These are phyloP conservation scores for Percina caprodes DNA, from an alignment of 2,113 vertebrate genomes.

Conservation along the genomic window DNA sequence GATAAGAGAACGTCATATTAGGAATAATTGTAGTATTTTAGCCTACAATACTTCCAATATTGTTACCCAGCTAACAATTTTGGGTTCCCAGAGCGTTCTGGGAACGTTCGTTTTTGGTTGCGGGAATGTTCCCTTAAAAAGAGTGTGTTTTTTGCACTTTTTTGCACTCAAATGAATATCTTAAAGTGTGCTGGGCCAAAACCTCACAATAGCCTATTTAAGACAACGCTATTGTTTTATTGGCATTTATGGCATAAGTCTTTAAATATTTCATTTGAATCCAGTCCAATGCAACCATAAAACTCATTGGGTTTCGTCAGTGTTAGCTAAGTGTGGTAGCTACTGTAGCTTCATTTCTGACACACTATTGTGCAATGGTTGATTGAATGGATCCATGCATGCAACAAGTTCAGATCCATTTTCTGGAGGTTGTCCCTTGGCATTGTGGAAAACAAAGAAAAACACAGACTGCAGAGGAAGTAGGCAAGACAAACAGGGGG, in stretches of 20 bases:
- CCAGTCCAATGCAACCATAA: not conserved
- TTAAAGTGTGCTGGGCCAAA: not conserved
- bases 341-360: not conserved
- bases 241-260: not conserved
- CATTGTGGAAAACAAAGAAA: conserved; percentile 11
- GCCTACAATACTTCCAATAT: no score
- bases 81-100: no score
- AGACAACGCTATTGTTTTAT: not conserved
- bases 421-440: not conserved
- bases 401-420: not conserved
- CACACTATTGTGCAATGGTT: not conserved
- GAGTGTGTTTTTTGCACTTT: no score
- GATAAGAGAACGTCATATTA: no score
- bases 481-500: not conserved
- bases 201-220: not conserved
- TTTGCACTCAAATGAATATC: not conserved
- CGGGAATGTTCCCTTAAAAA: no score
- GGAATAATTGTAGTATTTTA: no score
- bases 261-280: not conserved
- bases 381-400: not conserved
- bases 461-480: conserved; percentile 1
- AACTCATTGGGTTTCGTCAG: not conserved
- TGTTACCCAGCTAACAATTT: no score
- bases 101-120: no score
- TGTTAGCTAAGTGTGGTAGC: no score